phyloP scores from a whole-genome alignment of 2,113 vertebrate species.

The Microcebus tavaratra region DNA sequence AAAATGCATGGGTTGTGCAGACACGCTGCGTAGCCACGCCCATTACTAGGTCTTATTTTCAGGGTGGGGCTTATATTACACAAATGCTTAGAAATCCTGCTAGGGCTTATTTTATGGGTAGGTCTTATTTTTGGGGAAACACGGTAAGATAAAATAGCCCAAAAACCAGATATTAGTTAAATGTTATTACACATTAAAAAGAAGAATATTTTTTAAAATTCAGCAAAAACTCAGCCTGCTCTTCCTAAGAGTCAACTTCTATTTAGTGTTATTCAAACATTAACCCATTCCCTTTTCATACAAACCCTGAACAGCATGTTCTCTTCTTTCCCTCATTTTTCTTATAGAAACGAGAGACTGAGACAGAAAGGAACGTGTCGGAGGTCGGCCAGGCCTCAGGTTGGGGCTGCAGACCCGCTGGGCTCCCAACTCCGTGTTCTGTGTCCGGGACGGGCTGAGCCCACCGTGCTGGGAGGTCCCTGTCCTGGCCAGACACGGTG shows the following conservation, averaged over 20 bases:
- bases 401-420: accelerated
- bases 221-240: background rate
- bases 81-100: too few relatives aligned
- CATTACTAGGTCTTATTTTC: too few relatives aligned
- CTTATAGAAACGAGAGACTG: background rate
- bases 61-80: too few relatives aligned
- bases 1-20: too few relatives aligned
- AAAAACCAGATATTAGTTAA: background rate
- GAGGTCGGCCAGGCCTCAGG: background rate
- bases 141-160: too few relatives aligned
- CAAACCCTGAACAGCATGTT: background rate
- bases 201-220: background rate
- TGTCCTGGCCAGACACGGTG: background rate
- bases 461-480: background rate
- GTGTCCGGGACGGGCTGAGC: too few relatives aligned
- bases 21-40: too few relatives aligned
- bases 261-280: background rate
- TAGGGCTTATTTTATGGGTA: too few relatives aligned
- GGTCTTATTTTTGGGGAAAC: too few relatives aligned
- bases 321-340: too few relatives aligned
- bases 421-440: background rate
- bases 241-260: too few relatives aligned
- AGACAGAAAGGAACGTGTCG: too few relatives aligned
- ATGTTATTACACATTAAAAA: background rate
- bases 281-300: background rate